These are phyloP conservation scores for Proterorhinus semilunaris DNA, from an alignment of 2,113 vertebrate genomes.

Conservation along the genomic window DNA sequence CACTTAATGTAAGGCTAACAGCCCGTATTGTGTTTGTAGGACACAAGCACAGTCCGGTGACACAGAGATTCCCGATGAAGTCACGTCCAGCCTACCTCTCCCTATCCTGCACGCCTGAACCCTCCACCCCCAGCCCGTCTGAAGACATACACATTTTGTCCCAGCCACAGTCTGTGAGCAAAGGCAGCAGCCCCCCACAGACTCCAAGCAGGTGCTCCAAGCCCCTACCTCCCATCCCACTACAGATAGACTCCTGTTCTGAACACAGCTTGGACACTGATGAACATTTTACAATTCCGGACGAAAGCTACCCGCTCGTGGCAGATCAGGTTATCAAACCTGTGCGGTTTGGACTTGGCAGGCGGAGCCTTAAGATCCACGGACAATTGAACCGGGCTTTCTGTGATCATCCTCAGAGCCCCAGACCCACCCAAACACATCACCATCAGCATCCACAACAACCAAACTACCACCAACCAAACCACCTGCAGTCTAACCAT, in stretches of 20 bases:
- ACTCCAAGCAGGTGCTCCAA: slow-evolving; percentile 83
- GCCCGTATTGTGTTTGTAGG: slow-evolving; percentile 69
- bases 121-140: slow-evolving; percentile 56
- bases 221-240: slow-evolving; percentile 89
- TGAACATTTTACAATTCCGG: slow-evolving; percentile 85
- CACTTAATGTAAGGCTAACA: not conserved
- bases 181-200: slow-evolving; percentile 78
- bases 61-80: slow-evolving; percentile 76
- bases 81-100: slow-evolving; percentile 70
- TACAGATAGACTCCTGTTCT: slow-evolving; percentile 60
- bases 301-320: slow-evolving; percentile 82
- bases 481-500: not conserved
- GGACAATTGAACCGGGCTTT: slow-evolving; percentile 94
- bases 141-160: slow-evolving; percentile 79
- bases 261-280: slow-evolving; percentile 87
- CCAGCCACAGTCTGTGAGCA: slow-evolving; percentile 81
- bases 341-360: slow-evolving; percentile 75
- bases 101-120: slow-evolving; percentile 67
- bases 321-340: slow-evolving; percentile 70
- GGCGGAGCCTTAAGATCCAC: slow-evolving; percentile 85
- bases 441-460: slow-evolving; percentile 25
- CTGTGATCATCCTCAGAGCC: slow-evolving; percentile 77
- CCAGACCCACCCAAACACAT: slow-evolving; percentile 33
- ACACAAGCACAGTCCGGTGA: slow-evolving; percentile 70
- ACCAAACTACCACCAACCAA: not conserved